These are phyloP conservation scores for Pogonophryne albipinna DNA, from an alignment of 2,797 vertebrate species.

Conservation along the genomic window DNA sequence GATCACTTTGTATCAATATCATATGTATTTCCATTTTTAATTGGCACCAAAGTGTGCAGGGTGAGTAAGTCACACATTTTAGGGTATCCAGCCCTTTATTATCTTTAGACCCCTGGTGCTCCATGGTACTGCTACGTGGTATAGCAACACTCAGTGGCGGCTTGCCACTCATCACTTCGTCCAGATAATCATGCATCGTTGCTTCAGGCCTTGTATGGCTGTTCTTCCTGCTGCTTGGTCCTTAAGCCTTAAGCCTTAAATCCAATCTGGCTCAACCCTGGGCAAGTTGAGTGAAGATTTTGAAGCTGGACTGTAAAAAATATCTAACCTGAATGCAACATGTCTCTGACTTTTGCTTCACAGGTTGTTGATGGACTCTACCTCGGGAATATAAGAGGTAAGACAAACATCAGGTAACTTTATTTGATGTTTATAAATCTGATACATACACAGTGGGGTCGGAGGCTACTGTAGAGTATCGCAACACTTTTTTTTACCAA, in stretches of 20 bases:
- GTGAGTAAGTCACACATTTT: not conserved
- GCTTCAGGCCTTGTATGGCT: conserved; percentile 71
- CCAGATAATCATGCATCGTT: conserved; percentile 54
- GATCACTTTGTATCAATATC: not conserved
- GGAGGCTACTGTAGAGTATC: not conserved
- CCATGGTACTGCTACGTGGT: conserved; percentile 4
- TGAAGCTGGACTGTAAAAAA: conserved; percentile 38
- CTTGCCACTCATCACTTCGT: conserved; percentile 38
- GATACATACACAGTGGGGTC: not conserved
- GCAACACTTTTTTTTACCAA: not conserved
- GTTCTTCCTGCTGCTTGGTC: conserved; percentile 45
- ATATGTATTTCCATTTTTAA: not conserved
- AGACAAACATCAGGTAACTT: conserved; percentile 60
- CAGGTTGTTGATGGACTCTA: conserved; percentile 91
- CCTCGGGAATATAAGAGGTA: conserved; percentile 92
- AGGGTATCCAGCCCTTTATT: conserved; percentile 1
- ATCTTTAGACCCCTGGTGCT: not conserved
- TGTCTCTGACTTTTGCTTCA: conserved; percentile 73
- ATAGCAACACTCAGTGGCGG: conserved; percentile 18
- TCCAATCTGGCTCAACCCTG: conserved; percentile 57
- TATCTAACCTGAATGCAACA: conserved; percentile 51
- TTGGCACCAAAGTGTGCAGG: not conserved
- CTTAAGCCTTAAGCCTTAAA: conserved; percentile 72
- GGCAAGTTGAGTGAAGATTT: conserved; percentile 48
- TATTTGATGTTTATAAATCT: conserved; percentile 15